Conservation (phyloP, 1,140 invertebrate species). For the Drosophila sturtevanti region DNA sequence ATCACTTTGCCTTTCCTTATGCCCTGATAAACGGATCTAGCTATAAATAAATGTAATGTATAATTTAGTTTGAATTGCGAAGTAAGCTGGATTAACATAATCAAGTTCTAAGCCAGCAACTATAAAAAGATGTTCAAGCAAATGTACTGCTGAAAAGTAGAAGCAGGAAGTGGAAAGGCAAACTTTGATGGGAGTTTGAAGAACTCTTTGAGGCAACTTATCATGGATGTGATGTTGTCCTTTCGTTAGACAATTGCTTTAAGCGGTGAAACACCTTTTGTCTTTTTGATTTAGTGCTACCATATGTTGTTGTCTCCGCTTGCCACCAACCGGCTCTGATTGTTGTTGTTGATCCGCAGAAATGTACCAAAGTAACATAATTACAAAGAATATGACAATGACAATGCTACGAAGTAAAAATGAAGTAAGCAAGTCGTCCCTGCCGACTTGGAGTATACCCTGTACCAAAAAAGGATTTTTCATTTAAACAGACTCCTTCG, state of each 20-base stretch:
- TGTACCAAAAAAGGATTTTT: too few species aligned
- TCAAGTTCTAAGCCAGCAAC: constrained; percentile 49
- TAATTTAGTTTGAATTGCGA: constrained; percentile 56
- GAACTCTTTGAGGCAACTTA: constrained; percentile 27
- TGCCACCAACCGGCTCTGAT: constrained; percentile 11
- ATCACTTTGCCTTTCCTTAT: constrained; percentile 28
- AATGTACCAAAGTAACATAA: constrained; percentile 67
- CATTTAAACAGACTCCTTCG: too few species aligned
- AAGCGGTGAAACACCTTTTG: constrained; percentile 49
- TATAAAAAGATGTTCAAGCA: constrained; percentile 74
- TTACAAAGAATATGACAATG: constrained; percentile 61
- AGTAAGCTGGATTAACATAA: constrained; percentile 71
- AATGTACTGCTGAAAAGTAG: constrained; percentile 41
- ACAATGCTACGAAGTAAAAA: constrained; percentile 46
- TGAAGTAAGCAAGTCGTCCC: too few species aligned
- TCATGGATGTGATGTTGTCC: constrained; percentile 15
- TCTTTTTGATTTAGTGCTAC: constrained; percentile 62
- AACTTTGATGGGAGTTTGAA: background rate
- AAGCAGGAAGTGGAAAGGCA: constrained; percentile 4
- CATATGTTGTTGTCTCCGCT: constrained; percentile 58
- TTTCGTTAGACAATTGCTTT: constrained; percentile 9
- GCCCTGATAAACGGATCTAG: constrained; percentile 52
- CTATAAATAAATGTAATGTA: constrained; percentile 72
- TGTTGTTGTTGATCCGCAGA: constrained; percentile 32
- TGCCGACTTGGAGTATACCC: too few species aligned